phyloP scores from a whole-genome alignment of 1,140 invertebrate species.

The Zaprionus vittiger region DNA sequence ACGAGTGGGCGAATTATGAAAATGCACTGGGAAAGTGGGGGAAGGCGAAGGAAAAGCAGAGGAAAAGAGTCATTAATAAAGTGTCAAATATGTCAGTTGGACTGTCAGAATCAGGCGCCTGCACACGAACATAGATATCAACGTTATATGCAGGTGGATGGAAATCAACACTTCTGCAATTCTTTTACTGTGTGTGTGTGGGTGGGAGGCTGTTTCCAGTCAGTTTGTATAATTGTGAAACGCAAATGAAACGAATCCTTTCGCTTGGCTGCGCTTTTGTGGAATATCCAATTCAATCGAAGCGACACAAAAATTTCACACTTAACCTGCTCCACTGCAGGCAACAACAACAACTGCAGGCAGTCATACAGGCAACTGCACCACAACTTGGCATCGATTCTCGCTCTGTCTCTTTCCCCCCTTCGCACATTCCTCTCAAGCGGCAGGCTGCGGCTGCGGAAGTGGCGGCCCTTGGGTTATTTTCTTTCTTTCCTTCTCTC shows the following conservation, averaged over 20 bases:
- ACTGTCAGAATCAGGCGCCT: conserved; percentile 19
- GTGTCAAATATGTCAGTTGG: conserved; percentile 55
- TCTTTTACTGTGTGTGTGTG: background rate
- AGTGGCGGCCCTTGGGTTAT: conserved; percentile 18
- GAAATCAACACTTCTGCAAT: background rate
- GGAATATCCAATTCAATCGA: conserved; percentile 40
- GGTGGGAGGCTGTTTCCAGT: conserved; percentile 18
- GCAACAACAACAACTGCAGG: conserved; percentile 4
- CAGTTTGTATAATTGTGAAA: conserved; percentile 64
- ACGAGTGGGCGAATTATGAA: background rate
- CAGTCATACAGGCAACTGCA: conserved; percentile 11
- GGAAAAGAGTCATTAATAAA: conserved; percentile 30
- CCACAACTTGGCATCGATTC: conserved; percentile 59
- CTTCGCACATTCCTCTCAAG: background rate
- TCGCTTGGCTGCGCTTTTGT: conserved; percentile 36
- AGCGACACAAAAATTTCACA: conserved; percentile 60
- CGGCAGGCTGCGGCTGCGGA: conserved; percentile 16
- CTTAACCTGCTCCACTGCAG: conserved; percentile 74
- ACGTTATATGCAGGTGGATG: background rate
- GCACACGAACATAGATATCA: background rate
- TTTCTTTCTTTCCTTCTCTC: background rate
- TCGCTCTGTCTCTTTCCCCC: conserved; percentile 21
- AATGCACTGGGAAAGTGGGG: background rate
- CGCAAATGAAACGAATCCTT: conserved; percentile 65
- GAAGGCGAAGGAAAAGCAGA: background rate